These are phyloP conservation scores for Strigamia maritima DNA, from an alignment of 2,888 invertebrate genomes.

Conservation along the genomic window DNA sequence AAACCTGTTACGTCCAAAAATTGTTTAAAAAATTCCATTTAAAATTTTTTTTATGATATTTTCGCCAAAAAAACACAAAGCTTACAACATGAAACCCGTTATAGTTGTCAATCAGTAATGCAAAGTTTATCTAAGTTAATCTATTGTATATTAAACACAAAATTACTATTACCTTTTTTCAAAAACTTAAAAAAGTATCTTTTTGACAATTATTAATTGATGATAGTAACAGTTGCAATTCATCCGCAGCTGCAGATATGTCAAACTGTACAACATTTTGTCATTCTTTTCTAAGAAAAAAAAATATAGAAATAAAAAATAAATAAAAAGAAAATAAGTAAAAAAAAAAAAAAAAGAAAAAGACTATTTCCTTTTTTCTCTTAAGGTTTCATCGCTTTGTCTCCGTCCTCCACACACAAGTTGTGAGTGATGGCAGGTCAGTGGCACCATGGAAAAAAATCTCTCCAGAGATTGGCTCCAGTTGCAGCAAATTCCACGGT, in stretches of 20 bases:
- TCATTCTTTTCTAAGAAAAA: not conserved
- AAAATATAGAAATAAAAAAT: not conserved
- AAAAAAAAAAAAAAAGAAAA: not conserved
- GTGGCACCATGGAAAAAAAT: not conserved
- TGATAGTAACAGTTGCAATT: constrained; percentile 9
- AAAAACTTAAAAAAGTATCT: not conserved
- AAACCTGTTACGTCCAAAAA: no score
- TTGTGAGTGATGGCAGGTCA: constrained; percentile 15
- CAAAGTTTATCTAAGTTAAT: not conserved
- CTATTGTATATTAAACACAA: not conserved
- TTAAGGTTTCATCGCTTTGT: constrained; percentile 10
- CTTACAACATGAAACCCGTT: not conserved
- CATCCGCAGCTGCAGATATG: not conserved
- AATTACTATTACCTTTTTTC: not conserved
- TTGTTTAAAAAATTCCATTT: no score
- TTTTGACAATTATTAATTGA: constrained; percentile 10
- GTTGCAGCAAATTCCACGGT: constrained; percentile 15
- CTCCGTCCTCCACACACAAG: constrained; percentile 15
- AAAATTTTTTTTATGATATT: no score
- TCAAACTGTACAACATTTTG: not conserved
- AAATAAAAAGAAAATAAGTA: not conserved
- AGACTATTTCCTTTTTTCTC: constrained; percentile 3
- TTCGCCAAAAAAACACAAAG: not conserved
- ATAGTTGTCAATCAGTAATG: not conserved
- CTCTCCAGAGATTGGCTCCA: constrained; percentile 6